These are phyloP conservation scores for Pycnonotus jocosus DNA, from an alignment of 2,113 vertebrate genomes.

Conservation along the genomic window DNA sequence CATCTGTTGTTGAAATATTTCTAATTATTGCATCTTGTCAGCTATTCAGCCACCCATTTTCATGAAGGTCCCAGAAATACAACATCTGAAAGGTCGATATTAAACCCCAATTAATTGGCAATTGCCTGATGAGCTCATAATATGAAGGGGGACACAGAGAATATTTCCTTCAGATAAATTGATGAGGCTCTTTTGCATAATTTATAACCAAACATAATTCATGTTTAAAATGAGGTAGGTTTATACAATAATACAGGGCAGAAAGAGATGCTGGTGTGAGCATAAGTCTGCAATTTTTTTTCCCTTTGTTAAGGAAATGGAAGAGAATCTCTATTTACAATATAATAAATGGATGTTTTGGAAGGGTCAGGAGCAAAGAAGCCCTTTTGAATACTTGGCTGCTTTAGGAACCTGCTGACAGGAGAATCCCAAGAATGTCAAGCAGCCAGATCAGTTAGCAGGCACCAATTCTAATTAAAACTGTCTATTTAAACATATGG, in stretches of 20 bases:
- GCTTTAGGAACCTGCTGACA: constrained; percentile 22
- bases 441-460: not conserved
- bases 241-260: not conserved
- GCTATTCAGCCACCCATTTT: not conserved
- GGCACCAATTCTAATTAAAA: constrained; percentile 10
- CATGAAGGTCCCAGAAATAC: not conserved
- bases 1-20: not conserved
- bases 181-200: not conserved
- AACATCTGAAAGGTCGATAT: not conserved
- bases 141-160: not conserved
- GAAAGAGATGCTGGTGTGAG: not conserved
- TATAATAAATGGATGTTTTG: not conserved
- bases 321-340: not conserved
- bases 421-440: constrained; percentile 39
- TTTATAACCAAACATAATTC: not conserved
- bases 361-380: not conserved
- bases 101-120: not conserved
- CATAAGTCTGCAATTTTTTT: not conserved
- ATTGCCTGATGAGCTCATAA: not conserved
- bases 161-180: not conserved
- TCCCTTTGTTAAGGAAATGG: not conserved
- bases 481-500: not conserved
- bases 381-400: not conserved
- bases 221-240: not conserved
- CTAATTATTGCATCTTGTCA: not conserved